Evolutionary conservation across 2,888 invertebrate genomes (phyloP), one percentile per base, ranked within the genome.

Genomic region (Leistus spinibarbis): DNA sequence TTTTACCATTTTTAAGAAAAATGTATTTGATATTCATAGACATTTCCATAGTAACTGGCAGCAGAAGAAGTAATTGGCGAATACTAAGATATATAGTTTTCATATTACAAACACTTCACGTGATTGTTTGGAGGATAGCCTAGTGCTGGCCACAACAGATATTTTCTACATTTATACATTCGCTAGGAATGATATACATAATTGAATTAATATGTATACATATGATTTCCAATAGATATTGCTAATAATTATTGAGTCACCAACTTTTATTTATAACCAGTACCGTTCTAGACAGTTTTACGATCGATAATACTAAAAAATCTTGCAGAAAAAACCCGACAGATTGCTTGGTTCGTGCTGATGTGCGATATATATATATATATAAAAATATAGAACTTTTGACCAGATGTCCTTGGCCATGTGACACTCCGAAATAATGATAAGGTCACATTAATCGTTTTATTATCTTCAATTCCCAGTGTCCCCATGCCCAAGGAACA

Each of bases 371-470:
- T 40, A 40, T 10, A 13, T 40, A 40, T 10, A 13, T 40, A 40
- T 40, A 40, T 19, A 19, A 60, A 22, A 60, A 20, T 57, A 23
- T 54, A 20, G 57, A 65, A n/a, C 27, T 1, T 54, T 27, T 40
- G 62, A 62, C n/a, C 53, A 64, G 23, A 54, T 73, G 73, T 67
- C 73, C 73, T 73, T 73, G 73, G 40, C 13, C 22, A 20, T 67
- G 23, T 73, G 73, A 73, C 73, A 73, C 73, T 73, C 62, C 73
- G 67, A 73, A 73, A 73, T 73, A 78, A 76, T 78, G 79, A 79
- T 79, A 80, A 80, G 81, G 81, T 80, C 80, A 81, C 80, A 79
- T 79, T 80, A 81, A 80, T 81, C 80, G 80, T 79, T 79, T 79
- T 79, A 78, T 79, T 80, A 80, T 79, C 74, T 76, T 69, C 76